phyloP scores from a whole-genome alignment of 2,888 invertebrate species.

The Malthinus seriepunctatus region DNA sequence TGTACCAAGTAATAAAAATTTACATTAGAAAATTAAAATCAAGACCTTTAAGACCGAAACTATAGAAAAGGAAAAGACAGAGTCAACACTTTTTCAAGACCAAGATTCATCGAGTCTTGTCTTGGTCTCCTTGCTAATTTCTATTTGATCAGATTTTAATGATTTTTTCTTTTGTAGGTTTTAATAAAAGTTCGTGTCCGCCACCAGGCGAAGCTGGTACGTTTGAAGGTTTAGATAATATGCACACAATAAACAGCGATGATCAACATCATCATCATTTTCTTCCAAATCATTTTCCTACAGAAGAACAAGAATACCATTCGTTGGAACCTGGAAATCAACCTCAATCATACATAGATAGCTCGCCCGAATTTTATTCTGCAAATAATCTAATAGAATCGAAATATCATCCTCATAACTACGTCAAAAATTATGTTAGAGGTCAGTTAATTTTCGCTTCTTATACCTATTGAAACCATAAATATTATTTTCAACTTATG shows the following conservation, averaged over 20 bases:
- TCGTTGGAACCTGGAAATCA: conserved; percentile 59
- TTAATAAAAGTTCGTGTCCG: conserved; percentile 46
- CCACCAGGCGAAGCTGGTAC: conserved; percentile 63
- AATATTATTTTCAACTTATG: no score
- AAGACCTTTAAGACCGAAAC: no score
- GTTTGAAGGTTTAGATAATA: conserved; percentile 56
- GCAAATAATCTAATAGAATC: conserved; percentile 60
- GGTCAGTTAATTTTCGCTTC: conserved; percentile 54
- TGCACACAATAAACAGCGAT: conserved; percentile 57
- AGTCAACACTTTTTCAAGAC: no score
- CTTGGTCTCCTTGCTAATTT: no score
- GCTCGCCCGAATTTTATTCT: conserved; percentile 75
- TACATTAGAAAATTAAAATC: no score
- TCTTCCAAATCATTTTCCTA: conserved; percentile 55
- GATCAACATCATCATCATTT: conserved; percentile 43
- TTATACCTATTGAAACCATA: no score
- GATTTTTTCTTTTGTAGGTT: conserved; percentile 36
- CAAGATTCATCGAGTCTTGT: no score
- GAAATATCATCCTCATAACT: conserved; percentile 70
- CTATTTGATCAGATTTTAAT: no score
- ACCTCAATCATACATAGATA: conserved; percentile 67
- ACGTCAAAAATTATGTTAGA: conserved; percentile 73
- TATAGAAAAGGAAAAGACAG: no score
- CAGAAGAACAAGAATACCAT: conserved; percentile 64
- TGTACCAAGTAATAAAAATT: no score